Percentiles rank a stretch among this genome's conserved stretches.
Evolutionary conservation across 2,888 invertebrate species (phyloP).

Genomic region (Yponomeuta evonymella): DNA sequence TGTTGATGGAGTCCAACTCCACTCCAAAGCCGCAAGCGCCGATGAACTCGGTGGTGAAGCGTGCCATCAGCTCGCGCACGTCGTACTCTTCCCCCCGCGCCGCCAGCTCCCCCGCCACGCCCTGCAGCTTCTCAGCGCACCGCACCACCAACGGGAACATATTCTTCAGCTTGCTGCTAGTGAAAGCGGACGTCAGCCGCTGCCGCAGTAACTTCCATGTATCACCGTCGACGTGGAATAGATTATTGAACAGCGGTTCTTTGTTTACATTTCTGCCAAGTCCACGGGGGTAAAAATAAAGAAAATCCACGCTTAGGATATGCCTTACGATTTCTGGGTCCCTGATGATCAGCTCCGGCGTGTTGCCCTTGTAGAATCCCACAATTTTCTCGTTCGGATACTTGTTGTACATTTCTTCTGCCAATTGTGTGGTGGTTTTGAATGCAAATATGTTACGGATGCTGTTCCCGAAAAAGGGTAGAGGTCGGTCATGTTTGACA

Average conservation of each 20-base stretch:
- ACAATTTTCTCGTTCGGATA: conserved; percentile 17
- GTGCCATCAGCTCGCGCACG: conserved; percentile 20
- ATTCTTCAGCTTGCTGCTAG: conserved; percentile 17
- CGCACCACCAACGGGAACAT: conserved; percentile 20
- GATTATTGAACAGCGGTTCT: conserved; percentile 15
- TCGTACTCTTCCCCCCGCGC: conserved; percentile 14
- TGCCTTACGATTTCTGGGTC: conserved; percentile 18
- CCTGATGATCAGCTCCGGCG: conserved; percentile 19
- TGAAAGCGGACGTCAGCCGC: conserved; percentile 18
- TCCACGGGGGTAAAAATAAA: conserved; percentile 16
- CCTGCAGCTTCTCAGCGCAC: conserved; percentile 19
- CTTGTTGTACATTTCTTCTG: conserved; percentile 14
- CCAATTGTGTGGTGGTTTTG: conserved; percentile 25
- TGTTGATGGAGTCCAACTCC: conserved; percentile 19
- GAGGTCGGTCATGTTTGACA: conserved; percentile 42
- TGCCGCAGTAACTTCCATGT: conserved; percentile 20
- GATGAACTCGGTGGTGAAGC: conserved; percentile 22
- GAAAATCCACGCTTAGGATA: conserved; percentile 18
- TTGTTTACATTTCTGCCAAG: conserved; percentile 11
- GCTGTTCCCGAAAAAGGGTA: conserved; percentile 48
- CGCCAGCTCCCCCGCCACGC: conserved; percentile 3
- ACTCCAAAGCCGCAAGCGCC: conserved; percentile 22
- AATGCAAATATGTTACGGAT: conserved; percentile 35
- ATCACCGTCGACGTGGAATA: conserved; percentile 19
- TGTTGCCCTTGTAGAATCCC: conserved; percentile 17